Percentiles rank a stretch among this genome's conserved stretches.
Evolutionary conservation across 2,113 vertebrate genomes (phyloP).

Genomic region (Antechinus stuartii): DNA sequence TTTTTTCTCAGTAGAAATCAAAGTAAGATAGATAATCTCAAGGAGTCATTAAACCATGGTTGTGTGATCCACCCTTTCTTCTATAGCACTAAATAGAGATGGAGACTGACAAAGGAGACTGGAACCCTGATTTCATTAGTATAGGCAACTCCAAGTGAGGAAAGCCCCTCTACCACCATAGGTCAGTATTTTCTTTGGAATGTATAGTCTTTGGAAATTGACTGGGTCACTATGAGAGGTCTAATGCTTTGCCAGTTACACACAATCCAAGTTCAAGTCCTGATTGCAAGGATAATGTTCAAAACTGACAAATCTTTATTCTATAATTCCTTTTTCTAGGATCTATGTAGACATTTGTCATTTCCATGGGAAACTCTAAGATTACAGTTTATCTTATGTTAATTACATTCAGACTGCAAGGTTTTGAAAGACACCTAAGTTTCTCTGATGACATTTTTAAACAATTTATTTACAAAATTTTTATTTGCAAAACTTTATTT

Average conservation of each 20-base stretch:
- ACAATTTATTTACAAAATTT: too few relatives aligned
- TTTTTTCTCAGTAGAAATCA: neutral
- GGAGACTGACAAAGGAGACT: neutral
- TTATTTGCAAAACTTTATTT: too few relatives aligned
- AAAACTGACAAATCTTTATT: neutral
- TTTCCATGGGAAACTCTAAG: neutral
- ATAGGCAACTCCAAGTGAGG: neutral
- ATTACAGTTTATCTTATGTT: neutral
- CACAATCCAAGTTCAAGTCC: neutral
- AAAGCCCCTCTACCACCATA: neutral
- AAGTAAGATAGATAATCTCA: neutral
- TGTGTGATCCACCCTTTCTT: neutral
- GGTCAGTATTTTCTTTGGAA: neutral
- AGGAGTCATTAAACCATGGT: neutral
- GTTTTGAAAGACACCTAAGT: neutral
- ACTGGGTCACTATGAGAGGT: neutral
- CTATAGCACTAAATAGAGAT: neutral
- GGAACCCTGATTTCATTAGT: neutral
- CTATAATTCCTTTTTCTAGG: neutral
- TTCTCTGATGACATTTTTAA: neutral
- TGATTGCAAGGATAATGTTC: neutral
- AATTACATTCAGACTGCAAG: neutral
- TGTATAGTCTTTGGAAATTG: neutral
- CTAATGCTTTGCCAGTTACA: neutral
- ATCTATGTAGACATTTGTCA: neutral